These are phyloP conservation scores for Sinella curviseta DNA, from an alignment of 1,140 invertebrate species.

Conservation along the genomic window DNA sequence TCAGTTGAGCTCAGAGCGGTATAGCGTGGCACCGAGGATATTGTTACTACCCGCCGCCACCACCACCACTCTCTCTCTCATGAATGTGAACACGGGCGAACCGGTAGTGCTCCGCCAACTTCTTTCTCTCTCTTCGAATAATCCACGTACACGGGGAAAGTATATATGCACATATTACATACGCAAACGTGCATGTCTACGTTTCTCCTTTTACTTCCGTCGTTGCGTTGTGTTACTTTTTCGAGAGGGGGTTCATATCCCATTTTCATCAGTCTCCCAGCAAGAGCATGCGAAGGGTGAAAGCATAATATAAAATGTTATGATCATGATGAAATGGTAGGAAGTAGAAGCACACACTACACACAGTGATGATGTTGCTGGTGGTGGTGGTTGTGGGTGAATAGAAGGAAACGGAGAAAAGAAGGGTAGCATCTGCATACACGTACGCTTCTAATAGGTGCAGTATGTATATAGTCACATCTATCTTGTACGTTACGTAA, in stretches of 20 bases:
- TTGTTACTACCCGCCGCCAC: not conserved
- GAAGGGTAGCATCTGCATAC: not conserved
- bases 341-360: too few relatives aligned
- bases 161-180: not conserved
- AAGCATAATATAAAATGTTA: constrained; percentile 1
- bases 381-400: too few relatives aligned
- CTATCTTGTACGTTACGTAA: too few relatives aligned
- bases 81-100: too few relatives aligned
- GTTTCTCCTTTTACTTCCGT: not conserved
- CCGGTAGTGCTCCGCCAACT: too few relatives aligned
- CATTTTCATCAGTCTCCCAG: not conserved
- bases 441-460: too few relatives aligned
- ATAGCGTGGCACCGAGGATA: not conserved
- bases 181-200: not conserved
- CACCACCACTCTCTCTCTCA: too few relatives aligned
- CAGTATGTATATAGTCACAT: too few relatives aligned
- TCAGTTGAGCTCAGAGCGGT: not conserved
- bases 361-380: too few relatives aligned
- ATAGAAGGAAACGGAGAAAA: too few relatives aligned
- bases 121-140: too few relatives aligned
- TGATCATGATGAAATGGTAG: not conserved
- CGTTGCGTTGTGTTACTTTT: too few relatives aligned
- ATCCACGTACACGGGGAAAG: not conserved
- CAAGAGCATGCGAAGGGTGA: not conserved
- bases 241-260: constrained; percentile 4